Conservation (phyloP, 2,797 vertebrate species). For the Periparus ater region DNA sequence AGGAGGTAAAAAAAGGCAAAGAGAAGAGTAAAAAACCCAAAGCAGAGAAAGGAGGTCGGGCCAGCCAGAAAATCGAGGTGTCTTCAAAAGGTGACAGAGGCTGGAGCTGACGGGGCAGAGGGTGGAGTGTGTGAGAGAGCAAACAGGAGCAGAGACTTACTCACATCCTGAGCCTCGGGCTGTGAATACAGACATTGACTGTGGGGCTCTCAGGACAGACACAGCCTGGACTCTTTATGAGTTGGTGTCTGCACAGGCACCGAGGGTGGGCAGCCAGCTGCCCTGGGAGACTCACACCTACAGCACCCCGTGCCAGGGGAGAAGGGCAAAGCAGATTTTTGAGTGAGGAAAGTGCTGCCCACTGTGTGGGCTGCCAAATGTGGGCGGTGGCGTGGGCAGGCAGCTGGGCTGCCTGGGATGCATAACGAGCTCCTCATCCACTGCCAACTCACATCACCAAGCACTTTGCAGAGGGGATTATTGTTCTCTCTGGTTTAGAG, state of each 20-base stretch:
- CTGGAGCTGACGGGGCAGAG: not conserved
- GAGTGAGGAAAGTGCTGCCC: not conserved
- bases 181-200: not conserved
- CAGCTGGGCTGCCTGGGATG: not conserved
- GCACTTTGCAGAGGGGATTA: not conserved
- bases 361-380: not conserved
- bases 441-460: not conserved
- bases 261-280: not conserved
- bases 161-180: not conserved
- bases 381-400: not conserved
- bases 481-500: not conserved
- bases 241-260: not conserved
- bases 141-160: not conserved
- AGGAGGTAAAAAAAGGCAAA: slow-evolving; percentile 49
- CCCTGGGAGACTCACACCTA: not conserved
- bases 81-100: slow-evolving; percentile 66
- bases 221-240: not conserved
- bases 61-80: not conserved
- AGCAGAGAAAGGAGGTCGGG: not conserved
- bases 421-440: not conserved
- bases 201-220: not conserved
- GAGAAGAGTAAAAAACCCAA: slow-evolving; percentile 62
- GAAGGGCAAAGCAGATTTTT: not conserved
- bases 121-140: not conserved
- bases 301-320: not conserved